Evolutionary conservation across 2,113 vertebrate species (phyloP).

Genomic region (Malurus alboscapulatus): DNA sequence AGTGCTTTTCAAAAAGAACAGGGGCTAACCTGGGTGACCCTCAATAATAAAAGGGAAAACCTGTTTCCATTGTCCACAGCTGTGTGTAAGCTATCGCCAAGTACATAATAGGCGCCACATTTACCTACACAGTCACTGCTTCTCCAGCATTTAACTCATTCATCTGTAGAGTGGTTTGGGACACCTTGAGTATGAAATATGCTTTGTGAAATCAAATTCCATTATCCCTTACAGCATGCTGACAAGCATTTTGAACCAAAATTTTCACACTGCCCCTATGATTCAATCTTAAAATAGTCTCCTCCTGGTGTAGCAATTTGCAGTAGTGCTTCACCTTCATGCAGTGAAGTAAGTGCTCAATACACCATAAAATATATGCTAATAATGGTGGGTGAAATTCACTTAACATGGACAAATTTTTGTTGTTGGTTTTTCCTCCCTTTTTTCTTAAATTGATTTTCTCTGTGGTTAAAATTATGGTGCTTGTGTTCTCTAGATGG

Average conservation of each 20-base stretch:
- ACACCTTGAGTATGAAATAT: conserved; percentile 42
- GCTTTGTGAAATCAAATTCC: conserved; percentile 57
- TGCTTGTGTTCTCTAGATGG: not conserved
- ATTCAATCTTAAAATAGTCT: conserved; percentile 38
- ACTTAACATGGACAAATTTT: not conserved
- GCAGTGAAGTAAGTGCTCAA: not conserved
- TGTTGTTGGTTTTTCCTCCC: not conserved
- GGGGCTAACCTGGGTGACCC: conserved; percentile 59
- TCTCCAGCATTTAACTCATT: conserved; percentile 35
- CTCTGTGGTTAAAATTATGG: not conserved
- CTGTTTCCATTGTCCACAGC: conserved; percentile 61
- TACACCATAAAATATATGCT: not conserved
- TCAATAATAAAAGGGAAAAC: conserved; percentile 54
- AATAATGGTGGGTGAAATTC: not conserved
- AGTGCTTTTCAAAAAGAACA: conserved; percentile 63
- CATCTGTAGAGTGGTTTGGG: conserved; percentile 42
- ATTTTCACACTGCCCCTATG: conserved; percentile 33
- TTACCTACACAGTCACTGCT: conserved; percentile 37
- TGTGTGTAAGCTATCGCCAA: conserved; percentile 22
- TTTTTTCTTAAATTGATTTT: not conserved
- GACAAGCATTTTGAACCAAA: conserved; percentile 45
- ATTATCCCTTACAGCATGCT: conserved; percentile 38
- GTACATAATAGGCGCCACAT: conserved; percentile 49
- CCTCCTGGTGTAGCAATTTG: conserved; percentile 8
- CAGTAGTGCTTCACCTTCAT: not conserved